These are phyloP conservation scores for Papilio protenor DNA, from an alignment of 2,888 invertebrate species.

Conservation along the genomic window DNA sequence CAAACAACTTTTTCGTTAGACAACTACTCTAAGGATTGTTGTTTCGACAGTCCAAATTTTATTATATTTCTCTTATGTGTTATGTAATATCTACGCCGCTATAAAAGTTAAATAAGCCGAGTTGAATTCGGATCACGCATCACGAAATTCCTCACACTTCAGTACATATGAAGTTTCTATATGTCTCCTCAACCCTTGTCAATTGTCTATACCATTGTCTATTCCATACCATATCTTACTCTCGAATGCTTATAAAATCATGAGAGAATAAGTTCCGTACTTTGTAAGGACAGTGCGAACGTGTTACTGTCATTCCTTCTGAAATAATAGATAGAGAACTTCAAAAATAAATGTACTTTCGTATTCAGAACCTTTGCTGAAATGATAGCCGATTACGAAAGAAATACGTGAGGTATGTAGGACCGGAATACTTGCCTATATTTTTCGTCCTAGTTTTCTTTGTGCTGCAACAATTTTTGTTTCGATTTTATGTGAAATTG, in stretches of 20 bases:
- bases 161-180: conserved; percentile 71
- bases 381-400: conserved; percentile 22
- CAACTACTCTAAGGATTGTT: too few species aligned
- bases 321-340: conserved; percentile 27
- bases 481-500: neutral
- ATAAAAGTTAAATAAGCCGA: conserved; percentile 61
- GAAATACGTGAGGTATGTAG: conserved; percentile 17
- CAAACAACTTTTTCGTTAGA: conserved; percentile 50
- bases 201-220: conserved; percentile 59
- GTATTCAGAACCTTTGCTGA: conserved; percentile 23
- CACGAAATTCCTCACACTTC: conserved; percentile 66
- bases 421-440: neutral
- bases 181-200: conserved; percentile 69
- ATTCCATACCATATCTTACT: conserved; percentile 62
- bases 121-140: conserved; percentile 68
- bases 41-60: neutral
- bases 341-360: conserved; percentile 26
- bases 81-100: conserved; percentile 46
- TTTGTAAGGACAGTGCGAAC: conserved; percentile 33
- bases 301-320: conserved; percentile 34
- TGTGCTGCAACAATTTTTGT: neutral
- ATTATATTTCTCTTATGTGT: conserved; percentile 42
- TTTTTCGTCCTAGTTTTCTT: neutral
- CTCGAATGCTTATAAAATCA: conserved; percentile 54
- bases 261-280: conserved; percentile 43